phyloP scores from a whole-genome alignment of 2,797 vertebrate species.

The Poecile montanus region DNA sequence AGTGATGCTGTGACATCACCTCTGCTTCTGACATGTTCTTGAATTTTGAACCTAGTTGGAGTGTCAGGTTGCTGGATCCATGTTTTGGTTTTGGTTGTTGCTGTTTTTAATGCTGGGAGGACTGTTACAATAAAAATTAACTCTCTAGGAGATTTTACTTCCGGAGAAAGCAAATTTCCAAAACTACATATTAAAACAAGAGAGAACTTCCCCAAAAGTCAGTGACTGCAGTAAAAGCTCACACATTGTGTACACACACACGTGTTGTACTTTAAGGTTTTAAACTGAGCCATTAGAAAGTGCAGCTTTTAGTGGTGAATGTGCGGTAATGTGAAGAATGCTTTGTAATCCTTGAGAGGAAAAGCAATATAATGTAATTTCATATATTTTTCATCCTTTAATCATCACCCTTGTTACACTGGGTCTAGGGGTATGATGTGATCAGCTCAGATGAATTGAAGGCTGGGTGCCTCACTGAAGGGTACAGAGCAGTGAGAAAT shows the following conservation, averaged over 20 bases:
- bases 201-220: background rate
- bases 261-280: background rate
- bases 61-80: background rate
- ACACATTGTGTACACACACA: background rate
- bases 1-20: background rate
- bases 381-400: background rate
- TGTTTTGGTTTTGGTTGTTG: background rate
- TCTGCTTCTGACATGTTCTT: background rate
- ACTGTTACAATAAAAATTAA: background rate
- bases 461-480: background rate
- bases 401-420: background rate
- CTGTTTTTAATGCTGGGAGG: background rate
- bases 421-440: background rate
- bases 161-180: background rate
- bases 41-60: background rate
- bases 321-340: background rate
- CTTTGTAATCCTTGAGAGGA: background rate
- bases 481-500: background rate
- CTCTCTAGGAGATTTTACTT: background rate
- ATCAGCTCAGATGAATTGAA: background rate
- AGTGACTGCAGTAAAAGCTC: background rate
- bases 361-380: background rate
- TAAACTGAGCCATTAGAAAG: background rate
- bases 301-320: background rate
- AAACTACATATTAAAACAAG: background rate